Evolutionary conservation across 2,113 vertebrate species (phyloP).

Genomic region (Odocoileus virginianus): DNA sequence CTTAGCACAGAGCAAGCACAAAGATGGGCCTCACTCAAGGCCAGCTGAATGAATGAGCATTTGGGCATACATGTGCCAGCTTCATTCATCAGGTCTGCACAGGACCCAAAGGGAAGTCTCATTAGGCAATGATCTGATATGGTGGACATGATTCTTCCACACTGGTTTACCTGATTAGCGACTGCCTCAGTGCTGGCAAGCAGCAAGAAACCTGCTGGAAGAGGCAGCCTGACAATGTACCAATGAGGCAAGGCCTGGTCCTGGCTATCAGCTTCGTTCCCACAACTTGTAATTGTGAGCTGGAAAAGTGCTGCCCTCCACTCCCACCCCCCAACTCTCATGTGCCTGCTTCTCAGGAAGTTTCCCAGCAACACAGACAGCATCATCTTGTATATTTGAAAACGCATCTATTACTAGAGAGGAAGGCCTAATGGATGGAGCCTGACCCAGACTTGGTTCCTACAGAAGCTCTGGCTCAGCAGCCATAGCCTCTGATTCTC

Average conservation of each 20-base stretch:
- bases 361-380: neutral
- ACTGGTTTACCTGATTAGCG: conserved; percentile 27
- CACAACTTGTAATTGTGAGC: neutral
- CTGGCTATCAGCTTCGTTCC: neutral
- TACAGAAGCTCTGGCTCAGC: neutral
- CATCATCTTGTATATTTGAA: neutral
- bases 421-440: neutral
- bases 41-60: neutral
- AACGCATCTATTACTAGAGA: neutral
- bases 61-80: neutral
- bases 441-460: neutral
- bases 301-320: neutral
- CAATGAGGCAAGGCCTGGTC: neutral
- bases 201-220: neutral
- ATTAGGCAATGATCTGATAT: neutral
- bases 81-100: neutral
- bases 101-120: neutral
- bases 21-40: neutral
- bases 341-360: neutral
- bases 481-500: neutral
- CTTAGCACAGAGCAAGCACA: neutral
- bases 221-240: neutral
- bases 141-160: neutral
- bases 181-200: neutral
- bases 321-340: neutral